Conservation (phyloP, 2,113 vertebrate species). For the Hippolais icterina region DNA sequence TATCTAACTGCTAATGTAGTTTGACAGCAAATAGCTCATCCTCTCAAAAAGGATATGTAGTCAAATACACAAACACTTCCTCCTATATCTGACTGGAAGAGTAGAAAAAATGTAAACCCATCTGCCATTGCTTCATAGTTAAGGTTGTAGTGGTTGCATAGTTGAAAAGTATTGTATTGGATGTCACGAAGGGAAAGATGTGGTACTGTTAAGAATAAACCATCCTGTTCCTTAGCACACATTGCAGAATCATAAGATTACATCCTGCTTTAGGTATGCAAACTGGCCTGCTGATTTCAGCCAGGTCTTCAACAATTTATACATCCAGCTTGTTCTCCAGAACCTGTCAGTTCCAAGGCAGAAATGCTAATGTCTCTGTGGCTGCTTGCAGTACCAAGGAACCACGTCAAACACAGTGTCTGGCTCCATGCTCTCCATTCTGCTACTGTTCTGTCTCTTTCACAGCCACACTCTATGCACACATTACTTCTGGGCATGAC, state of each 20-base stretch:
- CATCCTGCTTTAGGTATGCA: not conserved
- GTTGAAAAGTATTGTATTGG: not conserved
- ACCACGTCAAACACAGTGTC: fast-evolving
- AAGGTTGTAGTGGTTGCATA: not conserved
- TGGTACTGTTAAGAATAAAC: not conserved
- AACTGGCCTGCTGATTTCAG: not conserved
- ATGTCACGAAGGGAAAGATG: not conserved
- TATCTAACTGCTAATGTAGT: not conserved
- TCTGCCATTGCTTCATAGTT: not conserved
- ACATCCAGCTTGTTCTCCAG: not conserved
- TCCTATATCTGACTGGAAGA: not conserved
- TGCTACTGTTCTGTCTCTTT: not conserved
- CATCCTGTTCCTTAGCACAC: not conserved
- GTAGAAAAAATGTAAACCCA: not conserved
- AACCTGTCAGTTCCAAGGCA: not conserved
- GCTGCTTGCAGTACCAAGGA: not conserved
- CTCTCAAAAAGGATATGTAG: not conserved
- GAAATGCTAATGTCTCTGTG: not conserved
- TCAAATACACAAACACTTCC: not conserved
- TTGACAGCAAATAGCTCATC: not conserved
- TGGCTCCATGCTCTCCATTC: not conserved
- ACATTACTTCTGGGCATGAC: not conserved
- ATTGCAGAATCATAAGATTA: not conserved
- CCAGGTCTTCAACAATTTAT: not conserved
- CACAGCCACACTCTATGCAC: not conserved